Conservation (phyloP, 2,888 invertebrate genomes). For the Troides oblongomaculatus region DNA sequence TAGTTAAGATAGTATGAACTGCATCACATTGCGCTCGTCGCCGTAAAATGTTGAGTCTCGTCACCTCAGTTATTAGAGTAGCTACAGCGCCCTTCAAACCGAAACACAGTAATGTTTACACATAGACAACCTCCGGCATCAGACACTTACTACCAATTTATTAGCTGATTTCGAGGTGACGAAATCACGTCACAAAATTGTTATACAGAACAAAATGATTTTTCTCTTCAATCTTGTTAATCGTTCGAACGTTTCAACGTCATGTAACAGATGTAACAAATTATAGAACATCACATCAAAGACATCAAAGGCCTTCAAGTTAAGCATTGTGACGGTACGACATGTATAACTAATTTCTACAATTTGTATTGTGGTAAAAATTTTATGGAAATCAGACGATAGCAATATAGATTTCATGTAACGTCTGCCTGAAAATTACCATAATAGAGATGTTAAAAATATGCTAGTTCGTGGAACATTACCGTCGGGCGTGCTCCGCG, state of each 20-base stretch:
- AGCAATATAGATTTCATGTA: neutral
- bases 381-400: neutral
- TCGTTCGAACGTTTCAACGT: neutral
- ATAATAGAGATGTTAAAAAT: constrained; percentile 16
- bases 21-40: too few species aligned
- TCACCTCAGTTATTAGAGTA: too few species aligned
- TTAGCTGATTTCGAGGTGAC: too few species aligned
- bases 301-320: neutral
- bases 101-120: too few species aligned
- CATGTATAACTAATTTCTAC: neutral
- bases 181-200: too few species aligned
- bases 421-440: constrained; percentile 15
- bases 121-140: too few species aligned
- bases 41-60: too few species aligned
- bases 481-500: constrained; percentile 11
- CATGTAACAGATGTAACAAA: neutral
- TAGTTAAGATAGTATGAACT: too few species aligned
- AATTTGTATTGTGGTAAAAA: neutral
- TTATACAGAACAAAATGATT: too few species aligned
- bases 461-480: constrained; percentile 11
- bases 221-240: too few species aligned
- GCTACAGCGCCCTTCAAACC: too few species aligned
- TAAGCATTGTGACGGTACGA: neutral
- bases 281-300: neutral
- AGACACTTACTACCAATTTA: too few species aligned